These are phyloP conservation scores for Ecliptopera silaceata DNA, from an alignment of 2,888 invertebrate species.

Conservation along the genomic window DNA sequence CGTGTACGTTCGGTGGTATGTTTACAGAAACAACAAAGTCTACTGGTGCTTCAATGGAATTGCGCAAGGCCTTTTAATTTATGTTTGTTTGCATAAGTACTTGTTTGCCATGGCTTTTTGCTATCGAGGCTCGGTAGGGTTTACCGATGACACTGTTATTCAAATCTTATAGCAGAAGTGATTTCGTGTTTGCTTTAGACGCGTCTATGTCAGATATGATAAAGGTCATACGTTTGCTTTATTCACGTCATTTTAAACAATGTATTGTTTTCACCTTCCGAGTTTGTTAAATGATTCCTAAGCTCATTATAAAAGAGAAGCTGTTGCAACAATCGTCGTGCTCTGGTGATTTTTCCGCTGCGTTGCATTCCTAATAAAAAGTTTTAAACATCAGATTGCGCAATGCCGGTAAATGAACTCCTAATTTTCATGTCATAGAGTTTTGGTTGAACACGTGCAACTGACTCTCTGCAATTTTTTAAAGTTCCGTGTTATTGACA, in stretches of 20 bases:
- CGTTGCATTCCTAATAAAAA: slow-evolving; percentile 46
- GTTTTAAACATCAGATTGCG: slow-evolving; percentile 44
- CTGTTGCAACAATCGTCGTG: slow-evolving; percentile 39
- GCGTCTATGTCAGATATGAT: slow-evolving; percentile 3
- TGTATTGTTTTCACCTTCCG: slow-evolving; percentile 8
- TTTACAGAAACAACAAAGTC: slow-evolving; percentile 71
- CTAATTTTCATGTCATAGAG: slow-evolving; percentile 32
- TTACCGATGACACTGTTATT: slow-evolving; percentile 66
- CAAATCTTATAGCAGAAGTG: slow-evolving; percentile 47
- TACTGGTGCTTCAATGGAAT: slow-evolving; percentile 68
- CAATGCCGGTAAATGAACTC: slow-evolving; percentile 42
- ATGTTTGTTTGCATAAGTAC: slow-evolving; percentile 60
- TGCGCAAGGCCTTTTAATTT: slow-evolving; percentile 69
- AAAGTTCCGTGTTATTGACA: slow-evolving; percentile 51
- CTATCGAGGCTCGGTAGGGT: slow-evolving; percentile 74
- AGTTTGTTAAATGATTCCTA: slow-evolving; percentile 17
- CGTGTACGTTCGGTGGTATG: slow-evolving; percentile 64
- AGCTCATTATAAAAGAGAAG: slow-evolving; percentile 28
- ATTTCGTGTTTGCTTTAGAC: slow-evolving; percentile 21
- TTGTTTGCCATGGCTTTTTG: slow-evolving; percentile 69
- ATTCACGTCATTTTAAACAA: slow-evolving; percentile 5
- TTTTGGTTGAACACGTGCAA: slow-evolving; percentile 22
- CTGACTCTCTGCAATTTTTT: slow-evolving; percentile 28
- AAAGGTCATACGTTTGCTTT: slow-evolving; percentile 6
- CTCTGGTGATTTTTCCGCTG: slow-evolving; percentile 49